A percentile compares a stretch with the other conserved stretches of the same genome.
These are phyloP conservation scores for Chamaetylas fuelleborni DNA, from an alignment of 2,113 vertebrate genomes.

Conservation along the genomic window DNA sequence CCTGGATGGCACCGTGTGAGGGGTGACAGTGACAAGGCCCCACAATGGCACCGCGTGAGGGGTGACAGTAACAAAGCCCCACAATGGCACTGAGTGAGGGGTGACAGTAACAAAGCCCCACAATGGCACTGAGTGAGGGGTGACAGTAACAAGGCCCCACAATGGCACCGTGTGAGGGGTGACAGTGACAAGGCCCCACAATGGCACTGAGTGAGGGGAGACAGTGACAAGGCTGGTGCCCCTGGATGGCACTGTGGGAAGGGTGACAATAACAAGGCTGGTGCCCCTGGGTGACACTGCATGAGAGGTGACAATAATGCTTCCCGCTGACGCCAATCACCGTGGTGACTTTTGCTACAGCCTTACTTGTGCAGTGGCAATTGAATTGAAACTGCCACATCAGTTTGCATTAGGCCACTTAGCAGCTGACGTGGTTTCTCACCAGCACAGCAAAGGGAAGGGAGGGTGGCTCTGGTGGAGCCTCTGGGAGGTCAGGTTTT, in stretches of 20 bases:
- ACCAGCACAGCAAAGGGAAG: not conserved
- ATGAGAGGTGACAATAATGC: not conserved
- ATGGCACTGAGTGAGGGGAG: not conserved
- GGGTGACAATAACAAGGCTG: not conserved
- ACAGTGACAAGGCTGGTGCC: not conserved
- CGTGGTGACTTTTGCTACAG: not conserved
- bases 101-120: not conserved
- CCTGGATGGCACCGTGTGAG: not conserved
- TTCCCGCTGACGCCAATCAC: not conserved
- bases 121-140: not conserved
- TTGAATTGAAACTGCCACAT: constrained; percentile 42
- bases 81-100: not conserved
- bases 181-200: not conserved
- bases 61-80: not conserved
- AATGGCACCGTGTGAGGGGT: not conserved
- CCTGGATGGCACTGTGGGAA: not conserved
- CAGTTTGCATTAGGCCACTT: constrained; percentile 23
- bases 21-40: not conserved
- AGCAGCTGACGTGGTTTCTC: constrained; percentile 16
- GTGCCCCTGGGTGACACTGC: not conserved
- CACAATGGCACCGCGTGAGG: not conserved
- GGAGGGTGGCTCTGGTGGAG: not conserved
- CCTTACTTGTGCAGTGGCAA: not conserved
- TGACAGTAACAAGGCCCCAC: not conserved
- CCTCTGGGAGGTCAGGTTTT: not conserved